Evolutionary conservation across 30 jellyfish, hydroid and myxozoan genomes (phyloP).

Genomic region (Clytia hemisphaerica): DNA sequence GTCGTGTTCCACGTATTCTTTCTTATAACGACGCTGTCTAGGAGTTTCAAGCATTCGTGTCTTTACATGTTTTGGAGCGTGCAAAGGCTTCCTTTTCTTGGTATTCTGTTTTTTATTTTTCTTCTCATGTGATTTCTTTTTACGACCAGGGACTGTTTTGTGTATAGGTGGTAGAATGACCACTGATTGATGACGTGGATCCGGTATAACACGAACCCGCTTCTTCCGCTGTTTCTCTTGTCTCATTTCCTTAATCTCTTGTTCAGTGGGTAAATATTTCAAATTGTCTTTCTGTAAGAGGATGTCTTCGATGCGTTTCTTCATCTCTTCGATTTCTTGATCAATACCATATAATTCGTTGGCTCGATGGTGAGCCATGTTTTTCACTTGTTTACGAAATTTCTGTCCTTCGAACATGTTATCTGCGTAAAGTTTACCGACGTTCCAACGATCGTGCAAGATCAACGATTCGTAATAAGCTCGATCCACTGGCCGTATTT

Average conservation of each 20-base stretch:
- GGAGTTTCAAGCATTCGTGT: too few relatives aligned
- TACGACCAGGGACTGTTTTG: neutral
- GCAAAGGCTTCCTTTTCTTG: neutral
- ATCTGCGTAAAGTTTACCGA: constrained; percentile 13
- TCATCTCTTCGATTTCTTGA: neutral
- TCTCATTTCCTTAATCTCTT: too few relatives aligned
- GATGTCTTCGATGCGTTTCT: neutral
- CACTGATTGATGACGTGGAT: neutral
- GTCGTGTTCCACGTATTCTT: too few relatives aligned
- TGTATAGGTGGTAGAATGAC: neutral
- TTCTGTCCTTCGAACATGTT: constrained; percentile 14
- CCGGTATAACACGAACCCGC: constrained; percentile 15
- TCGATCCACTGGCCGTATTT: constrained; percentile 12
- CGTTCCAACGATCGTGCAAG: constrained; percentile 15
- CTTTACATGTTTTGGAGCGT: constrained; percentile 13
- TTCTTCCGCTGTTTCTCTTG: too few relatives aligned
- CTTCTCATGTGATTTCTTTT: neutral
- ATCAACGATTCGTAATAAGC: constrained; percentile 18
- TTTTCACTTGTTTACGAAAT: neutral
- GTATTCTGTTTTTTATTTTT: neutral
- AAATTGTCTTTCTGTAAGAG: too few relatives aligned
- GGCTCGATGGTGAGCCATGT: constrained; percentile 12
- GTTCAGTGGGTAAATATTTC: too few relatives aligned
- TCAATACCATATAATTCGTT: neutral
- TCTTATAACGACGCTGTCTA: too few relatives aligned